These are phyloP conservation scores for Tenebrio molitor DNA, from an alignment of 1,140 invertebrate genomes.

Conservation along the genomic window DNA sequence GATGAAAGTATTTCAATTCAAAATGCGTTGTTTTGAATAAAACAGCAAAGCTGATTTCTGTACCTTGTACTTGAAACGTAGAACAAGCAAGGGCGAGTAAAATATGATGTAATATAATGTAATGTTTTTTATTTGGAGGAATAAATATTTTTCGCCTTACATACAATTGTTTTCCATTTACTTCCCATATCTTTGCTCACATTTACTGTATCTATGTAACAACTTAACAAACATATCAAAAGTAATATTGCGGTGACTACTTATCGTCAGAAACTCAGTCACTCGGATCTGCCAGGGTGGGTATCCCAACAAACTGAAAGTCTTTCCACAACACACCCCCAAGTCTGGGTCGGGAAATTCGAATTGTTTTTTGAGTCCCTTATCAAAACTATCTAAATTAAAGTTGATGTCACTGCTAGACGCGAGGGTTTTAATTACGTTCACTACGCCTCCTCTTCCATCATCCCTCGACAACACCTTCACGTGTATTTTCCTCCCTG, in stretches of 20 bases:
- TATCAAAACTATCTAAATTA: constrained; percentile 67
- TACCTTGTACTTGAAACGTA: too few relatives aligned
- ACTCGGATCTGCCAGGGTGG: constrained; percentile 80
- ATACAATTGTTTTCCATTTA: constrained; percentile 61
- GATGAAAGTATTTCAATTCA: too few relatives aligned
- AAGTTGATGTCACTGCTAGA: constrained; percentile 65
- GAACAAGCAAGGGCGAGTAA: too few relatives aligned
- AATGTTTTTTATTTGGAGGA: constrained; percentile 12
- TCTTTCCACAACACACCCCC: constrained; percentile 73
- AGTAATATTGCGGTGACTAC: constrained; percentile 69
- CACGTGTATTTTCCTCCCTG: constrained; percentile 66
- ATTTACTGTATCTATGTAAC: constrained; percentile 73
- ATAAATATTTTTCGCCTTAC: constrained; percentile 6
- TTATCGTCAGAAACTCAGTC: constrained; percentile 77
- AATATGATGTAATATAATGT: too few relatives aligned
- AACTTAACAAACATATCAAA: constrained; percentile 70
- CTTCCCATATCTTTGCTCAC: constrained; percentile 79
- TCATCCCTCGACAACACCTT: constrained; percentile 68
- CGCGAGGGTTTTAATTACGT: constrained; percentile 65
- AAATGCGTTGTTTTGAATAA: neutral
- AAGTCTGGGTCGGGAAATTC: constrained; percentile 78
- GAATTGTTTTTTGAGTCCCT: constrained; percentile 67
- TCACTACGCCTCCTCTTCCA: constrained; percentile 71
- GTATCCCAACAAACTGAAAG: constrained; percentile 73
- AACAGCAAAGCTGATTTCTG: too few relatives aligned